Percentiles rank a stretch among this genome's conserved stretches.
Conservation (phyloP, 2,797 vertebrate genomes). For the Caiman crocodilus region DNA sequence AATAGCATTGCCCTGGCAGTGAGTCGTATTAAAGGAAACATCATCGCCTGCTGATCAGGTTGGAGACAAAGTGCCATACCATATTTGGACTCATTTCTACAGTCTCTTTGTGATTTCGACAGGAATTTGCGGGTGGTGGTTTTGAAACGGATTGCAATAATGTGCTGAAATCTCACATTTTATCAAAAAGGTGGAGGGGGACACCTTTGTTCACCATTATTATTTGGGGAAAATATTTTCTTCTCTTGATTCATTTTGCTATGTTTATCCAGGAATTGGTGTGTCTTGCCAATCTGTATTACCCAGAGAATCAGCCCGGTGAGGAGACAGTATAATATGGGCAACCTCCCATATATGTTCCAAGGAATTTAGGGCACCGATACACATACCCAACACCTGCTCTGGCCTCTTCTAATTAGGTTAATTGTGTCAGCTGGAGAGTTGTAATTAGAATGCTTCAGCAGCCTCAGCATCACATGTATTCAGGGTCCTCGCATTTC, state of each 20-base stretch:
- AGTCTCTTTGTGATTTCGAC: not conserved
- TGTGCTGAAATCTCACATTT: not conserved
- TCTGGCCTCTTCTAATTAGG: too few relatives aligned
- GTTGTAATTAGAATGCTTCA: too few relatives aligned
- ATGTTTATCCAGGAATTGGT: too few relatives aligned
- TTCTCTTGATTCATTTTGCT: too few relatives aligned
- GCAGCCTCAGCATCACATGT: too few relatives aligned
- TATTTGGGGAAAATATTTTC: too few relatives aligned
- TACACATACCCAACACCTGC: too few relatives aligned
- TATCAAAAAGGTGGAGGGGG: not conserved
- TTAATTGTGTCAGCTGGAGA: too few relatives aligned
- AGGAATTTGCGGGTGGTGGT: accelerated
- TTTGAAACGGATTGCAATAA: not conserved
- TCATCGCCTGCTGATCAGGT: accelerated
- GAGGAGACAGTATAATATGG: not conserved
- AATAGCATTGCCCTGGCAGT: not conserved
- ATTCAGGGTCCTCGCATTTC: too few relatives aligned
- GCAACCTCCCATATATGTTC: not conserved
- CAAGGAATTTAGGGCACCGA: not conserved
- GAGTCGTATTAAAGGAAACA: not conserved
- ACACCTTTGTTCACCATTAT: accelerated
- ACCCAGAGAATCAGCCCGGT: not conserved
- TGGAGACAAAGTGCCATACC: not conserved
- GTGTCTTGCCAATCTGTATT: too few relatives aligned
- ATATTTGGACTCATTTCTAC: accelerated